Evolutionary conservation across 2,888 invertebrate species (phyloP).

Genomic region (Spatulosminthurus flaviceps): DNA sequence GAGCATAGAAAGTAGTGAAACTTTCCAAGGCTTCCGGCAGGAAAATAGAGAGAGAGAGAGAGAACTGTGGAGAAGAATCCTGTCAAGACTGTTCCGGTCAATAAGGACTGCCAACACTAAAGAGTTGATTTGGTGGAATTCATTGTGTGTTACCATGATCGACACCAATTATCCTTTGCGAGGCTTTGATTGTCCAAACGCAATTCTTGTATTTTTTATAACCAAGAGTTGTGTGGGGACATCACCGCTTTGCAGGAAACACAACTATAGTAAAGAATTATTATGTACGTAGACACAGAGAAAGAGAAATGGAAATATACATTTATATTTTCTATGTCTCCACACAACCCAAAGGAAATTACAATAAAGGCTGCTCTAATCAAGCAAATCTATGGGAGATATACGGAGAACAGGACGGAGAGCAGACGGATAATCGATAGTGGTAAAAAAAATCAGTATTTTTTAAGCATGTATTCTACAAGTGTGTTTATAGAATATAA

Average conservation of each 20-base stretch:
- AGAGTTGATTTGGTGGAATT: constrained; percentile 13
- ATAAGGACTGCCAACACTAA: background rate
- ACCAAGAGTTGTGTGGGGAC: constrained; percentile 74
- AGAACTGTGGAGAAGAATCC: background rate
- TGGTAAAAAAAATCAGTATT: no score
- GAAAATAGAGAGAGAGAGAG: no score
- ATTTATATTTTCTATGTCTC: no score
- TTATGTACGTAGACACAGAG: background rate
- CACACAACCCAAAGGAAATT: no score
- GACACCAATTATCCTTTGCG: constrained; percentile 28
- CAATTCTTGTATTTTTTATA: constrained; percentile 71
- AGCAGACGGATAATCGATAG: no score
- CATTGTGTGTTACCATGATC: constrained; percentile 11
- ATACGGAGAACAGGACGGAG: no score
- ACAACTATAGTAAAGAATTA: constrained; percentile 22
- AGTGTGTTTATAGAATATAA: no score
- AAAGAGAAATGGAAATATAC: no score
- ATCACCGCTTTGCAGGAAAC: constrained; percentile 70
- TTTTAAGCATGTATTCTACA: no score
- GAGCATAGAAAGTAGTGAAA: background rate
- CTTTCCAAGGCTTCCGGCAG: background rate
- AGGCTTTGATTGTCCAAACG: constrained; percentile 76
- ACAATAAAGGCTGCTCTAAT: no score
- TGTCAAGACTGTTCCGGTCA: constrained; percentile 4
- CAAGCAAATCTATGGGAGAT: no score